Evolutionary conservation across 2,888 invertebrate species (phyloP).

Genomic region (Lagria hirta): DNA sequence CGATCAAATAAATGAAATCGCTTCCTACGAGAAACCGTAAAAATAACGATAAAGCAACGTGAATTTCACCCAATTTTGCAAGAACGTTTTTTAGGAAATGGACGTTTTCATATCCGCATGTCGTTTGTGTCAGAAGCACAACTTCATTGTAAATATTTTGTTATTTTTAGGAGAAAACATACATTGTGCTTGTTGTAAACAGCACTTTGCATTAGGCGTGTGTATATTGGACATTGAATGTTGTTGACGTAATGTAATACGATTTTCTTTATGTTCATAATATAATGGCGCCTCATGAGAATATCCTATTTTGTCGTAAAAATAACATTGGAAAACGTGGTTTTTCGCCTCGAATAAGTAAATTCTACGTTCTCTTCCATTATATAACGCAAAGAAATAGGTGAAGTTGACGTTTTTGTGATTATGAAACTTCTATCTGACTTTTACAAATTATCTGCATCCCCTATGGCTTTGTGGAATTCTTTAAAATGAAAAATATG

Average conservation of each 20-base stretch:
- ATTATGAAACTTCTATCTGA: conserved; percentile 7
- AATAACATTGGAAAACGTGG: conserved; percentile 21
- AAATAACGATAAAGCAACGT: too few relatives aligned
- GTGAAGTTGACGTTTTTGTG: conserved; percentile 10
- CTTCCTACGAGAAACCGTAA: too few relatives aligned
- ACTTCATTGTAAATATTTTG: conserved; percentile 8
- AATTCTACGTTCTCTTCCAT: conserved; percentile 15
- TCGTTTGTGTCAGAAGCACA: too few relatives aligned
- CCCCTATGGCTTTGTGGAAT: too few relatives aligned
- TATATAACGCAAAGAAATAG: conserved; percentile 19
- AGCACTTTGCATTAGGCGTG: conserved; percentile 16
- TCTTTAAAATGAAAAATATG: too few relatives aligned
- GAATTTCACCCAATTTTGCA: too few relatives aligned
- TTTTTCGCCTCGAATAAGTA: conserved; percentile 14
- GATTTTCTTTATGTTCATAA: conserved; percentile 18
- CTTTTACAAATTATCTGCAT: conserved; percentile 8
- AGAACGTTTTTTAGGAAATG: too few relatives aligned
- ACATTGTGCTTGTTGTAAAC: conserved; percentile 14
- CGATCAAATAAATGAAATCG: too few relatives aligned
- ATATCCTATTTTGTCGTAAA: conserved; percentile 18
- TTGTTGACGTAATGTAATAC: conserved; percentile 20
- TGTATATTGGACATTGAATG: conserved; percentile 15
- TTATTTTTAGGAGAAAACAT: conserved; percentile 15
- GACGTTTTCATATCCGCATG: too few relatives aligned
- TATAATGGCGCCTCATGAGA: conserved; percentile 15